phyloP scores from a whole-genome alignment of 2,797 vertebrate genomes.

The Chlorospingus semifuscus region DNA sequence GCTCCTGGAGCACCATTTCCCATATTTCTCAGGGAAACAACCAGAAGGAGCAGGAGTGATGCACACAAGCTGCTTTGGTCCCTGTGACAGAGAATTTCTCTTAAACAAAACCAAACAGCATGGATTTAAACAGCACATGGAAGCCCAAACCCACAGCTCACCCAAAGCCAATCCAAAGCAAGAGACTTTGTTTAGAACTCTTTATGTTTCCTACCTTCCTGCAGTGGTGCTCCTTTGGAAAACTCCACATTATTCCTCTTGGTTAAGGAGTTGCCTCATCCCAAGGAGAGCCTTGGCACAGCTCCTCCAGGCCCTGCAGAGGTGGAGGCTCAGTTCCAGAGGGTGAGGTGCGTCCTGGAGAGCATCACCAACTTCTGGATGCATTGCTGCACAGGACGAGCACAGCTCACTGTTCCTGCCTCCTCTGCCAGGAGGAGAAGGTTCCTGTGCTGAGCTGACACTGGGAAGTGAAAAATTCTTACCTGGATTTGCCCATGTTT shows the following conservation, averaged over 20 bases:
- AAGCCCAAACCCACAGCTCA: neutral
- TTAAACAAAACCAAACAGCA: neutral
- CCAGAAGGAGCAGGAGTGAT: neutral
- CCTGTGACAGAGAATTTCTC: neutral
- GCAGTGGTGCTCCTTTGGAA: neutral
- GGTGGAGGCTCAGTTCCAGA: neutral
- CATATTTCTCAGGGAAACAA: neutral
- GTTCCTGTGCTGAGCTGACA: neutral
- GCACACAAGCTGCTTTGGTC: neutral
- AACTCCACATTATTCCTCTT: neutral
- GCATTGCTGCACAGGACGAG: fast-evolving
- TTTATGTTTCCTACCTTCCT: neutral
- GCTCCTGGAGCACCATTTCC: neutral
- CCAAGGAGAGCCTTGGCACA: neutral
- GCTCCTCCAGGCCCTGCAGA: neutral
- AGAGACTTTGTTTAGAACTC: neutral
- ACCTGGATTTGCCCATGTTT: fast-evolving
- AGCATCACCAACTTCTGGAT: neutral
- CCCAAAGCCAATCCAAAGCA: neutral
- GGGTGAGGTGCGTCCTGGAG: neutral
- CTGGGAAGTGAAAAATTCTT: neutral
- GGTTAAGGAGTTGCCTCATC: neutral
- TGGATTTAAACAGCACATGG: neutral
- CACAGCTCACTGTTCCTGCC: fast-evolving
- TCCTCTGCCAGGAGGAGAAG: neutral